Evolutionary conservation across 1,140 invertebrate genomes (phyloP).

Genomic region (Caenorhabditis latens): DNA sequence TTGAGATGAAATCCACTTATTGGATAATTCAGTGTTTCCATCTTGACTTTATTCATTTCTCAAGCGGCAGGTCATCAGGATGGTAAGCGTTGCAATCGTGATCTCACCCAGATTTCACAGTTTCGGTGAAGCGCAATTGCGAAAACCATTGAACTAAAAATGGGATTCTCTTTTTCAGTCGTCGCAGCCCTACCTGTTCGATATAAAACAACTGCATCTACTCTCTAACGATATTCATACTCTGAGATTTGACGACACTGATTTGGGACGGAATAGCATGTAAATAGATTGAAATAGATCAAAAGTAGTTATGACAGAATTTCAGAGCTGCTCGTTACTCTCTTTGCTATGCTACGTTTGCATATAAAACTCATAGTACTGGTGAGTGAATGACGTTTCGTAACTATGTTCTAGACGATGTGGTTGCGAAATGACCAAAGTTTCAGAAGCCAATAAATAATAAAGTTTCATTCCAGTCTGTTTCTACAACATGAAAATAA

Average conservation of each 20-base stretch:
- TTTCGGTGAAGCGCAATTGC: no score
- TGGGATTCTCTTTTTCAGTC: not conserved
- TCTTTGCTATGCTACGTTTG: not conserved
- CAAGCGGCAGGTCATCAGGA: no score
- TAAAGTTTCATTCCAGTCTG: not conserved
- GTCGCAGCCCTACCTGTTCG: not conserved
- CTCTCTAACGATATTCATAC: not conserved
- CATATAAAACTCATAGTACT: not conserved
- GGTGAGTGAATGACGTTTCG: no score
- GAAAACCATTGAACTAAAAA: no score
- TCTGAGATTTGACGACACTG: conserved; percentile 14
- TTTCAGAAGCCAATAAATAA: not conserved
- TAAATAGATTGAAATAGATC: not conserved
- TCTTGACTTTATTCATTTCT: no score
- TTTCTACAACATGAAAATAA: conserved; percentile 5
- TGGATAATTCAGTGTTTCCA: no score
- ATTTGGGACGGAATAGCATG: conserved; percentile 6
- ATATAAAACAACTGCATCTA: conserved; percentile 7
- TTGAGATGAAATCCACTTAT: no score
- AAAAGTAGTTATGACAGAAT: not conserved
- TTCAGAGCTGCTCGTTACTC: conserved; percentile 5
- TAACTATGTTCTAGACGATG: no score
- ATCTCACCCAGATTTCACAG: no score
- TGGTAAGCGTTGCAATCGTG: no score
- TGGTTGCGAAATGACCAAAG: no score